These are phyloP conservation scores for Netelia fuscicornis DNA, from an alignment of 2,888 invertebrate genomes.

Conservation along the genomic window DNA sequence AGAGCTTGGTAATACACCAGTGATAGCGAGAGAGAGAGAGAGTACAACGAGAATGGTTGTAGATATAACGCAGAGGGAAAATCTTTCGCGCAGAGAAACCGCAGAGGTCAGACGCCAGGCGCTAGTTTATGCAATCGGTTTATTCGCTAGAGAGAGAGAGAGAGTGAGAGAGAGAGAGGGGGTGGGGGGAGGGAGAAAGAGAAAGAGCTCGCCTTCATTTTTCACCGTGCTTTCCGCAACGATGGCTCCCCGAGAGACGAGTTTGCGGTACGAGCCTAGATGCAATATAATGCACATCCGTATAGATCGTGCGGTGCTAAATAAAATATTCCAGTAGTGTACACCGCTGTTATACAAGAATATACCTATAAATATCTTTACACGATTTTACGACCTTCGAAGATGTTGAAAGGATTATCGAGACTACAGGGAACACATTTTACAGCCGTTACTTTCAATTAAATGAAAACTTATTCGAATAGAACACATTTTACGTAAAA, in stretches of 20 bases:
- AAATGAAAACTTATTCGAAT: neutral
- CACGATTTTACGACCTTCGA: slow-evolving; percentile 32
- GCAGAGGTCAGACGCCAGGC: slow-evolving; percentile 64
- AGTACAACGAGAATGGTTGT: slow-evolving; percentile 41
- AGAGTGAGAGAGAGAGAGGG: slow-evolving; percentile 39
- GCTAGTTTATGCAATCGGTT: slow-evolving; percentile 67
- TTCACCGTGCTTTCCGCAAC: slow-evolving; percentile 59
- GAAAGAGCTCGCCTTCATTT: slow-evolving; percentile 59
- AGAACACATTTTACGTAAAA: neutral
- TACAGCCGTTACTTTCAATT: neutral
- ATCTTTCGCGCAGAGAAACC: slow-evolving; percentile 44
- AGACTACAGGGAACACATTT: neutral
- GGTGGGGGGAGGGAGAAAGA: slow-evolving; percentile 28
- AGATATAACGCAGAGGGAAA: neutral
- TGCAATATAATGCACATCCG: slow-evolving; percentile 24
- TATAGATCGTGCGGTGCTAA: slow-evolving; percentile 3
- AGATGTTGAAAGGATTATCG: slow-evolving; percentile 39
- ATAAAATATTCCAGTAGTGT: slow-evolving; percentile 32
- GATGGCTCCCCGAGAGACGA: slow-evolving; percentile 44
- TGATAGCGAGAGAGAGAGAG: slow-evolving; percentile 19
- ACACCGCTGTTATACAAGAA: slow-evolving; percentile 30
- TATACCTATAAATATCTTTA: slow-evolving; percentile 36
- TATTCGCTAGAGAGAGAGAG: slow-evolving; percentile 47
- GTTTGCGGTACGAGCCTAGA: slow-evolving; percentile 46
- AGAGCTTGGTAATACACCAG: slow-evolving; percentile 40